These are phyloP conservation scores for Acanthopleura granulata DNA, from an alignment of 2,888 invertebrate genomes.

Conservation along the genomic window DNA sequence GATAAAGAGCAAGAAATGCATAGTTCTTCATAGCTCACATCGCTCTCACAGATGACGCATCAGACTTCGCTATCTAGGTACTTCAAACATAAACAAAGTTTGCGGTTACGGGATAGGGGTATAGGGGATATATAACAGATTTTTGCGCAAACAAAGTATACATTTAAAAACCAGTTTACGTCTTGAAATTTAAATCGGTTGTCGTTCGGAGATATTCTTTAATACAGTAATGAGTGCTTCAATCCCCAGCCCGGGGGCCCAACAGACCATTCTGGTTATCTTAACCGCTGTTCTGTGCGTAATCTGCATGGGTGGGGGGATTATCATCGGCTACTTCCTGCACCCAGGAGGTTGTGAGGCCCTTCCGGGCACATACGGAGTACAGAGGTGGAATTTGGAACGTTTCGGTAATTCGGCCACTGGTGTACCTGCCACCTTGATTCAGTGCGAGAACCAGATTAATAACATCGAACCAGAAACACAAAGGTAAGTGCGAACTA, in stretches of 20 bases:
- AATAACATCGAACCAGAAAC: slow-evolving; percentile 30
- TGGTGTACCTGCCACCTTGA: slow-evolving; percentile 26
- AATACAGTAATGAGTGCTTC: not conserved
- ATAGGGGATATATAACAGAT: too few species aligned
- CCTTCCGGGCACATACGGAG: not conserved
- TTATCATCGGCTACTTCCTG: slow-evolving; percentile 39
- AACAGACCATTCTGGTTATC: slow-evolving; percentile 23
- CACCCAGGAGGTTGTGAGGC: slow-evolving; percentile 21
- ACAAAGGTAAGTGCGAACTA: slow-evolving; percentile 24
- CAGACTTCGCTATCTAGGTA: too few species aligned
- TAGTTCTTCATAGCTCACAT: too few species aligned
- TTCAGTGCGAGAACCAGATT: slow-evolving; percentile 29
- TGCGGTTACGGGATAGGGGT: too few species aligned
- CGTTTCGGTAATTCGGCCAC: slow-evolving; percentile 22
- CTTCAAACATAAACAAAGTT: too few species aligned
- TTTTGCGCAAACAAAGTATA: too few species aligned
- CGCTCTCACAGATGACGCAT: too few species aligned
- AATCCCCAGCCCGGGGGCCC: not conserved
- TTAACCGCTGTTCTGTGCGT: slow-evolving; percentile 35
- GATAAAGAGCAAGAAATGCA: too few species aligned
- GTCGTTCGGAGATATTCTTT: too few species aligned
- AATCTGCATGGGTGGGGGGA: slow-evolving; percentile 35
- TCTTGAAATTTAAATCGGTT: too few species aligned
- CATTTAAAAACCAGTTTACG: too few species aligned
- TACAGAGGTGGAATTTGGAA: not conserved